Evolutionary conservation across 2,888 invertebrate genomes (phyloP).

Genomic region (Silvanus unidentatus): DNA sequence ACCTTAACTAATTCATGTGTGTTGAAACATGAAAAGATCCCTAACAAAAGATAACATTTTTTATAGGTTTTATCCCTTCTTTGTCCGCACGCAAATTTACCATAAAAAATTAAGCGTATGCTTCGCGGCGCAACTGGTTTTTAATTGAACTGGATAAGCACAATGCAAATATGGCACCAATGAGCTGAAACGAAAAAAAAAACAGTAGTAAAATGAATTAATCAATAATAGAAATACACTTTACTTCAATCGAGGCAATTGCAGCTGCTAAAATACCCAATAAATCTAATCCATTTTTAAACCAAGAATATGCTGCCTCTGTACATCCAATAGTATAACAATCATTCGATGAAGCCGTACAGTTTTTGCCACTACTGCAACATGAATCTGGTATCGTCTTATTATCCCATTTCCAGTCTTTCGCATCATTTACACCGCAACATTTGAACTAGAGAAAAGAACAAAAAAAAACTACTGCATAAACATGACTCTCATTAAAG

Average conservation of each 20-base stretch:
- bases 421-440: constrained; percentile 24
- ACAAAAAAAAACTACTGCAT: constrained; percentile 4
- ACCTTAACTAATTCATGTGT: too few species aligned
- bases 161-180: constrained; percentile 77
- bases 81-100: too few species aligned
- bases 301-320: constrained; percentile 37
- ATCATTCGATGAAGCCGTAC: constrained; percentile 39
- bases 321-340: constrained; percentile 49
- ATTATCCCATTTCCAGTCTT: constrained; percentile 25
- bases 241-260: constrained; percentile 65
- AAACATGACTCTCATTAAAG: neutral
- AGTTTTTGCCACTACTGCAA: constrained; percentile 24
- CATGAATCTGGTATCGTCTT: constrained; percentile 22
- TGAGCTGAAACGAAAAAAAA: constrained; percentile 56
- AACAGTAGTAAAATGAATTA: neutral
- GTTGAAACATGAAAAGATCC: too few species aligned
- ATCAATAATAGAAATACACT: constrained; percentile 14
- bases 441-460: constrained; percentile 29
- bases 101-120: constrained; percentile 29
- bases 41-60: too few species aligned
- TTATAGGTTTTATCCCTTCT: too few species aligned
- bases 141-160: constrained; percentile 81
- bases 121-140: constrained; percentile 66
- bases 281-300: constrained; percentile 50
- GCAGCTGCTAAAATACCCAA: constrained; percentile 61